Conservation (phyloP, 23 tunicate genomes). For the Aplidium turbinatum region DNA sequence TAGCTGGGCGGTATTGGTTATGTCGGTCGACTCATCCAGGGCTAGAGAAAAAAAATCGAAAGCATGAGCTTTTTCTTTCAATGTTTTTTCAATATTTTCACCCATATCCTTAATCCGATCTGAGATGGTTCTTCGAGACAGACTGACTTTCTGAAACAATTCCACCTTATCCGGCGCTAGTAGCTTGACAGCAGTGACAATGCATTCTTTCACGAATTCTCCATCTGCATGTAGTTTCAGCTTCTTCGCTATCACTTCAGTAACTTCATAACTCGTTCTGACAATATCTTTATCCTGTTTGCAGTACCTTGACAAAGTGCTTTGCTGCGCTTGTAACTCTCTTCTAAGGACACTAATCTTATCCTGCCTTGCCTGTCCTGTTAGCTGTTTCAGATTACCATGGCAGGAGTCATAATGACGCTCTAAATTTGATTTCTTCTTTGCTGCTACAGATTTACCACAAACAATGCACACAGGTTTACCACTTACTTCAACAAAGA, state of each 20-base stretch:
- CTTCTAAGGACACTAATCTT: slow-evolving; percentile 26
- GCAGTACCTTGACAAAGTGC: slow-evolving; percentile 46
- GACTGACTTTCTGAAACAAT: slow-evolving; percentile 60
- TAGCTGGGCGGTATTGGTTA: slow-evolving; percentile 57
- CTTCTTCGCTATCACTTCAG: slow-evolving; percentile 50
- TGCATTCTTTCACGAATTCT: slow-evolving; percentile 46
- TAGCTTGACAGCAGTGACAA: slow-evolving; percentile 47
- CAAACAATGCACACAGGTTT: slow-evolving; percentile 41
- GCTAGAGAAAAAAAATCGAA: slow-evolving; percentile 45
- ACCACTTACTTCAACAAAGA: slow-evolving; percentile 36
- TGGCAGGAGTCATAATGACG: slow-evolving; percentile 45
- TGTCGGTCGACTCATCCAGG: slow-evolving; percentile 64
- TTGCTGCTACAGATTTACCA: slow-evolving; percentile 51
- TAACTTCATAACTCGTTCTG: slow-evolving; percentile 45
- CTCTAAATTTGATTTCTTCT: slow-evolving; percentile 30
- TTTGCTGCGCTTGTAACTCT: slow-evolving; percentile 38
- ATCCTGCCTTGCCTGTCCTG: slow-evolving; percentile 51
- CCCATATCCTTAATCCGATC: slow-evolving; percentile 71
- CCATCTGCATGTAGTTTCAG: slow-evolving; percentile 48
- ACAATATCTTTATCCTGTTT: slow-evolving; percentile 39
- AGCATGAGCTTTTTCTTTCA: slow-evolving; percentile 38
- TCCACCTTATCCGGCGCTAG: slow-evolving; percentile 57
- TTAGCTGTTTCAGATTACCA: slow-evolving; percentile 30
- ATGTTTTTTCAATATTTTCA: slow-evolving; percentile 63
- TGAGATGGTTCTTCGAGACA: slow-evolving; percentile 66